phyloP scores from a whole-genome alignment of 2,113 vertebrate genomes.

The Sturnira hondurensis region DNA sequence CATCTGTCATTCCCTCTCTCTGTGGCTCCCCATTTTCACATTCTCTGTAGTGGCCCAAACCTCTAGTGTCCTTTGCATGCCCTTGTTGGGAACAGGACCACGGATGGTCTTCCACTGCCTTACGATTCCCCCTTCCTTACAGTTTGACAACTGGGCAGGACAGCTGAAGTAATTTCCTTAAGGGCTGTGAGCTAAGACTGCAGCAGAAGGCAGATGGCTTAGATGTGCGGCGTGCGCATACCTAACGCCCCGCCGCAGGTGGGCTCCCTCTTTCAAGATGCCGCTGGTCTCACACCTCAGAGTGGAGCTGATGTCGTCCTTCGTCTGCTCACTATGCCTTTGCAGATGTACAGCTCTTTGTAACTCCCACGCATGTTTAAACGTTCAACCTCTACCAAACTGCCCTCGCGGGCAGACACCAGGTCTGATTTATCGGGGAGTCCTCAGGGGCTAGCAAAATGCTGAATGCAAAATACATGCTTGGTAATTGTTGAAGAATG shows the following conservation, averaged over 20 bases:
- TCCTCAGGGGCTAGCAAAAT: background rate
- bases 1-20: conserved; percentile 13
- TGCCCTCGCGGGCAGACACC: background rate
- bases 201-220: background rate
- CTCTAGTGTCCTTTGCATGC: background rate
- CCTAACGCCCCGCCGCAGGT: background rate
- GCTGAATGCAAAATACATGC: background rate
- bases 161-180: conserved; percentile 8
- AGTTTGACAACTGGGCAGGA: background rate
- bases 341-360: background rate
- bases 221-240: background rate
- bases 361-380: background rate
- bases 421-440: background rate
- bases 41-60: background rate
- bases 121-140: background rate
- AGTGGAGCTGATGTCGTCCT: background rate
- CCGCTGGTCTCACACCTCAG: background rate
- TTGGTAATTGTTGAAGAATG: background rate
- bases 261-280: background rate
- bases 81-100: background rate
- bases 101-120: background rate
- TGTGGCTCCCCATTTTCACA: background rate
- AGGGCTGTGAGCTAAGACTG: background rate
- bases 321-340: background rate
- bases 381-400: background rate